These are phyloP conservation scores for Verasper variegatus DNA, from an alignment of 2,113 vertebrate genomes.

Conservation along the genomic window DNA sequence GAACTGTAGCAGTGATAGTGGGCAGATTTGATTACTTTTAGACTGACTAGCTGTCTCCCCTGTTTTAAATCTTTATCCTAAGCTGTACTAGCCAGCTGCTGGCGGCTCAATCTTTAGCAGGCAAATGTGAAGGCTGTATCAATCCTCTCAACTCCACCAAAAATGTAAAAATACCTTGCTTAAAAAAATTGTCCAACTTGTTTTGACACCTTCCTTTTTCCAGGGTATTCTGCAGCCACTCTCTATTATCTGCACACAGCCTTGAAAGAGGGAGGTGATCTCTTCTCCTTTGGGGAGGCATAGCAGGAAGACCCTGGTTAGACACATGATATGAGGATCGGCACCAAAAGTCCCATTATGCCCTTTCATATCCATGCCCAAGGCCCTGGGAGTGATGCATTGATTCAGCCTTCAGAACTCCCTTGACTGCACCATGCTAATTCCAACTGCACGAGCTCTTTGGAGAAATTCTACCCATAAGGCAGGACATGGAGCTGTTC, in stretches of 20 bases:
- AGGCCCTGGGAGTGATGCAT: slow-evolving; percentile 83
- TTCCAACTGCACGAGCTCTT: slow-evolving; percentile 75
- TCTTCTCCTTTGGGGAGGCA: slow-evolving; percentile 54
- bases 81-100: background rate
- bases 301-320: slow-evolving; percentile 62
- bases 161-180: background rate
- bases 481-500: slow-evolving; percentile 61
- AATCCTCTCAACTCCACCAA: background rate
- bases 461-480: slow-evolving; percentile 77
- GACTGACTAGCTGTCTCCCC: background rate
- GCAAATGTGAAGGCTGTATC: background rate
- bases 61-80: background rate
- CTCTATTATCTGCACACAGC: slow-evolving; percentile 42
- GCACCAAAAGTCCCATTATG: slow-evolving; percentile 73
- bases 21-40: background rate
- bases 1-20: background rate
- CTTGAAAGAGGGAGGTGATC: slow-evolving; percentile 60
- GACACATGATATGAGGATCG: slow-evolving; percentile 75
- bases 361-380: slow-evolving; percentile 73
- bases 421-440: slow-evolving; percentile 76
- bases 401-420: slow-evolving; percentile 82
- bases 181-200: background rate
- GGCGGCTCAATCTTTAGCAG: background rate
- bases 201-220: background rate
- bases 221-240: slow-evolving; percentile 14